Conservation (phyloP, 2,797 vertebrate genomes). For the Enteromius argenteus region DNA sequence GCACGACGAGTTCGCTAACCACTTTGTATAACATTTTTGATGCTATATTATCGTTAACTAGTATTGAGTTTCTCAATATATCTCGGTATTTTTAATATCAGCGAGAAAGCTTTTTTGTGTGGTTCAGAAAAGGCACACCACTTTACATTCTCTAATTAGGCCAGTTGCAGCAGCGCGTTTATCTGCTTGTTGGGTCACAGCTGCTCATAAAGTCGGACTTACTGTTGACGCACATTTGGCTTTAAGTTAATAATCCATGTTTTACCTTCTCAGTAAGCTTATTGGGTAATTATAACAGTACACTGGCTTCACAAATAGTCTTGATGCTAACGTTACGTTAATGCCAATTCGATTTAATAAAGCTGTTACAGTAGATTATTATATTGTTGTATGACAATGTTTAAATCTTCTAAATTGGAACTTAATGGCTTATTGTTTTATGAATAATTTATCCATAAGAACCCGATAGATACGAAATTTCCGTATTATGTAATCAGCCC, state of each 20-base stretch:
- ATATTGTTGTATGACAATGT: background rate
- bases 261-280: background rate
- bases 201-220: conserved; percentile 11
- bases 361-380: too few relatives aligned
- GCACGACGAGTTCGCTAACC: background rate
- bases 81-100: background rate
- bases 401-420: too few relatives aligned
- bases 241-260: conserved; percentile 24
- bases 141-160: background rate
- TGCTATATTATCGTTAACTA: background rate
- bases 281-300: background rate
- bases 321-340: too few relatives aligned
- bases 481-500: background rate
- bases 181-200: conserved; percentile 11
- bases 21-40: background rate
- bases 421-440: background rate
- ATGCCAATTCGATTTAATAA: background rate
- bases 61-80: too few relatives aligned
- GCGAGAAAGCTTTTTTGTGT: background rate
- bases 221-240: conserved; percentile 29
- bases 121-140: background rate
- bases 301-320: too few relatives aligned
- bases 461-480: background rate
- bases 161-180: conserved; percentile 5
- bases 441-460: background rate